Evolutionary conservation across 2,888 invertebrate species (phyloP).

Genomic region (Meta bourneti): DNA sequence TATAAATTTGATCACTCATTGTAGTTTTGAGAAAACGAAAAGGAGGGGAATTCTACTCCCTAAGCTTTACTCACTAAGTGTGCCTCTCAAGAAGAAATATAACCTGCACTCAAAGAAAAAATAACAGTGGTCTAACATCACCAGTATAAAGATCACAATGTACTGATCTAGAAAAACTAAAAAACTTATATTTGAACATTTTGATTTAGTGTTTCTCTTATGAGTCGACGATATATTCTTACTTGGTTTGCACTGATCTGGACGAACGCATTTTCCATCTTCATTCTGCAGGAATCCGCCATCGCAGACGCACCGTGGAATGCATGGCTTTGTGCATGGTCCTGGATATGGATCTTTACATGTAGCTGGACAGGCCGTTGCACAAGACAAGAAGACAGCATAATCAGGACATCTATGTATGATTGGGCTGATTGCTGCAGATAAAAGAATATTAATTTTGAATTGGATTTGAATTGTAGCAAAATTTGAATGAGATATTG

Average conservation of each 20-base stretch:
- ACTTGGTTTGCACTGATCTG: slow-evolving; percentile 11
- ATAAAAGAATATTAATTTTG: background rate
- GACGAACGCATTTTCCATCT: slow-evolving; percentile 4
- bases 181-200: too few relatives aligned
- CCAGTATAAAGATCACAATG: too few relatives aligned
- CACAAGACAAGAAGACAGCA: slow-evolving; percentile 16
- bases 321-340: slow-evolving; percentile 9
- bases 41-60: too few relatives aligned
- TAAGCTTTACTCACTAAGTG: too few relatives aligned
- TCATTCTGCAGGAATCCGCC: slow-evolving; percentile 1
- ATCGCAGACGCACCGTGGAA: slow-evolving; percentile 3
- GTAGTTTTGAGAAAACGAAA: too few relatives aligned
- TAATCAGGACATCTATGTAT: background rate
- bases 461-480: background rate
- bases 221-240: background rate
- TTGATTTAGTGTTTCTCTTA: too few relatives aligned
- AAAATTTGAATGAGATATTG: too few relatives aligned
- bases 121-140: too few relatives aligned
- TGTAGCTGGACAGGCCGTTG: slow-evolving; percentile 26
- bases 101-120: too few relatives aligned
- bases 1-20: too few relatives aligned
- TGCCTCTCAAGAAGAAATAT: too few relatives aligned
- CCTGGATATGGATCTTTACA: background rate
- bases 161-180: too few relatives aligned
- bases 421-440: background rate